Evolutionary conservation across 2,888 invertebrate genomes (phyloP).

Genomic region (Calliscelio sp.): DNA sequence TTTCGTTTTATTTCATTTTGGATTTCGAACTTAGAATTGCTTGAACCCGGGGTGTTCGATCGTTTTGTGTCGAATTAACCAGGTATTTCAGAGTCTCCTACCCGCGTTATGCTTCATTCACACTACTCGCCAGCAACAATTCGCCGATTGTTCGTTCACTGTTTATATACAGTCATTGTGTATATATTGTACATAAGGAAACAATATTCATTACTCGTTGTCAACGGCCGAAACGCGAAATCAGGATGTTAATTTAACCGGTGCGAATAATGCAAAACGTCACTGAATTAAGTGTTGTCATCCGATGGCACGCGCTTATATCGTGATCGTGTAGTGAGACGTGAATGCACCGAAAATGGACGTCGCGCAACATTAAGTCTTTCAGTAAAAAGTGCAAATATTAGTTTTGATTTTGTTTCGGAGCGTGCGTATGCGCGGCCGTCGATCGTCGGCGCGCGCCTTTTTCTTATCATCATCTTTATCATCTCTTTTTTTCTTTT

Average conservation of each 20-base stretch:
- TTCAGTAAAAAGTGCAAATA: constrained; percentile 69
- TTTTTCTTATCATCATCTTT: too few species aligned
- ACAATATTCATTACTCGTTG: constrained; percentile 57
- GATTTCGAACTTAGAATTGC: constrained; percentile 73
- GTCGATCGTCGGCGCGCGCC: constrained; percentile 40
- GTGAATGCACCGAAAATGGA: constrained; percentile 38
- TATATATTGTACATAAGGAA: constrained; percentile 40
- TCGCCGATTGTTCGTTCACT: constrained; percentile 57
- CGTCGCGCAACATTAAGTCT: constrained; percentile 45
- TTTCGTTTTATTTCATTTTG: constrained; percentile 57
- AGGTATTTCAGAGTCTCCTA: constrained; percentile 85
- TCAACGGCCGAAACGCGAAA: constrained; percentile 84
- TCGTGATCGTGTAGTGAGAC: too few species aligned
- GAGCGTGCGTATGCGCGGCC: constrained; percentile 40
- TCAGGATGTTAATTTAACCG: constrained; percentile 85
- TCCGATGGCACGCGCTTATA: constrained; percentile 45
- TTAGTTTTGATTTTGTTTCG: constrained; percentile 66
- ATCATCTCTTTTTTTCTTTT: constrained; percentile 6
- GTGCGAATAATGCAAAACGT: constrained; percentile 72
- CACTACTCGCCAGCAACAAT: constrained; percentile 83
- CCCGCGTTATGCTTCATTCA: constrained; percentile 86
- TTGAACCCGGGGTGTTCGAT: constrained; percentile 81
- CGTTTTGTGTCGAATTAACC: constrained; percentile 80
- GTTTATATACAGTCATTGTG: constrained; percentile 63
- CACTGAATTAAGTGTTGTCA: constrained; percentile 32